These are phyloP conservation scores for Drosophila kanekoi DNA, from an alignment of 2,888 invertebrate species.

Conservation along the genomic window DNA sequence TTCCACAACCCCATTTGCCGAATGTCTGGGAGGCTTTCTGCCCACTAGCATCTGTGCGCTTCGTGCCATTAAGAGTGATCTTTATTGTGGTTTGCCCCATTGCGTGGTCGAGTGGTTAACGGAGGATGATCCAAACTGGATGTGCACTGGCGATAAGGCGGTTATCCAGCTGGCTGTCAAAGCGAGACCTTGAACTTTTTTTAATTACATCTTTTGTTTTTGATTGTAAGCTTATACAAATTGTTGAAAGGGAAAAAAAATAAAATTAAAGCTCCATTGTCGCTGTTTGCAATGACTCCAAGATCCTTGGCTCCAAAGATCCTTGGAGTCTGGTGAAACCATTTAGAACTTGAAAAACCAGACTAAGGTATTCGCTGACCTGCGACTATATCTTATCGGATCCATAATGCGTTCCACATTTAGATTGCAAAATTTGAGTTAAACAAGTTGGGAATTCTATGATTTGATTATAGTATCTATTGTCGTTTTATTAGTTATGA, in stretches of 20 bases:
- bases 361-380: no score
- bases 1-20: slow-evolving; percentile 88
- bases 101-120: slow-evolving; percentile 87
- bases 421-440: neutral
- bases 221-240: no score
- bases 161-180: slow-evolving; percentile 87
- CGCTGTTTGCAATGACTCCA: no score
- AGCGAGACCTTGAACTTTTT: slow-evolving; percentile 31
- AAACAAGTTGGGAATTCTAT: neutral
- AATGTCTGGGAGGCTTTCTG: slow-evolving; percentile 87
- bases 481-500: slow-evolving; percentile 64
- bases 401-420: no score
- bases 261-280: no score
- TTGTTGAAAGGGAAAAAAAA: no score
- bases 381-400: no score
- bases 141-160: slow-evolving; percentile 93
- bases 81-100: slow-evolving; percentile 90
- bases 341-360: no score
- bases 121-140: slow-evolving; percentile 89
- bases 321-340: no score
- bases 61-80: slow-evolving; percentile 95
- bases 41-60: slow-evolving; percentile 93
- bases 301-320: no score
- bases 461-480: slow-evolving; percentile 36
- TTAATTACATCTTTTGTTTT: no score